phyloP scores from a whole-genome alignment of 2,888 invertebrate genomes.

The Standfussiana lucernea region DNA sequence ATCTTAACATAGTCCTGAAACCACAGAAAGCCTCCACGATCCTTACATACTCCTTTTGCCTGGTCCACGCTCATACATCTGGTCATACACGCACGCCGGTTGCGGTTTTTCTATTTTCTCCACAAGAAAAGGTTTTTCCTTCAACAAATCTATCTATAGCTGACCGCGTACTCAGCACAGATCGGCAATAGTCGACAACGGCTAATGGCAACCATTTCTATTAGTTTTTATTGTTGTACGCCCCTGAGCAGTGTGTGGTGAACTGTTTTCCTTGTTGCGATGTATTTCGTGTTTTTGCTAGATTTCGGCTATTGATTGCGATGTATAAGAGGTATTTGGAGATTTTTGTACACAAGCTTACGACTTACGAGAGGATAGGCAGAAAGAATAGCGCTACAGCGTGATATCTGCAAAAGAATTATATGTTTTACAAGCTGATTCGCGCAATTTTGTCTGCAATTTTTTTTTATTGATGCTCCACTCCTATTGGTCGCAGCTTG shows the following conservation, averaged over 20 bases:
- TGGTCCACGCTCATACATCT: too few relatives aligned
- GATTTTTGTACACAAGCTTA: not conserved
- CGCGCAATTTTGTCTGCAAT: too few relatives aligned
- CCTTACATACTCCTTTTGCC: too few relatives aligned
- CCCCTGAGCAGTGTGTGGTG: conserved; percentile 38
- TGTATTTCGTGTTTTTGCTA: conserved; percentile 53
- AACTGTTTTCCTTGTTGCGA: conserved; percentile 57
- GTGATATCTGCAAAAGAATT: not conserved
- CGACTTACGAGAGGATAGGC: not conserved
- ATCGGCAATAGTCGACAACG: conserved; percentile 68
- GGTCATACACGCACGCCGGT: too few relatives aligned
- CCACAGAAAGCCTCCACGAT: too few relatives aligned
- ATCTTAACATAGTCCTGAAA: too few relatives aligned
- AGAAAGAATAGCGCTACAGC: not conserved
- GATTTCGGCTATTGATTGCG: conserved; percentile 53
- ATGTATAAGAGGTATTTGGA: not conserved
- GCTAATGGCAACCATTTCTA: conserved; percentile 70
- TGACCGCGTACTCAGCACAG: conserved; percentile 49
- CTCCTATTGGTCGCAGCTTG: too few relatives aligned
- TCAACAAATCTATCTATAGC: conserved; percentile 36
- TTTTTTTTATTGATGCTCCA: too few relatives aligned
- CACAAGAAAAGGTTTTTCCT: conserved; percentile 11
- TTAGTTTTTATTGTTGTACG: conserved; percentile 74
- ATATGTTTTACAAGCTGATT: too few relatives aligned
- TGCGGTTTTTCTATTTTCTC: not conserved